Conservation (phyloP, 2,113 vertebrate species). For the Passer domesticus region DNA sequence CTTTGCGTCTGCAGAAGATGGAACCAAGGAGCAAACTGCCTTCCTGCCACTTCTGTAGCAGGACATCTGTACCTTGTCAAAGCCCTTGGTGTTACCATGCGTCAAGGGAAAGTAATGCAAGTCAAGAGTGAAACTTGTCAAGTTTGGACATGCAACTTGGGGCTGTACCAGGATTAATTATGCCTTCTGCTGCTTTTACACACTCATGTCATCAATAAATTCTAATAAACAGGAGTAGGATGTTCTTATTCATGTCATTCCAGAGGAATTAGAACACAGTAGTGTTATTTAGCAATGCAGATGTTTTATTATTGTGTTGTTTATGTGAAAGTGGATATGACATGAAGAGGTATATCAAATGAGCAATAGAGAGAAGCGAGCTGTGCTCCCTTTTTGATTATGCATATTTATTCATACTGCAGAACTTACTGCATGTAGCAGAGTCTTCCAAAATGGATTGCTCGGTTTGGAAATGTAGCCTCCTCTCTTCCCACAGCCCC, state of each 20-base stretch:
- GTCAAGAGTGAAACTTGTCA: constrained; percentile 65
- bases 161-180: constrained; percentile 72
- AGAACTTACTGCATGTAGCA: constrained; percentile 49
- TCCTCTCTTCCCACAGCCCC: neutral
- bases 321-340: constrained; percentile 74
- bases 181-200: constrained; percentile 69
- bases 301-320: constrained; percentile 75
- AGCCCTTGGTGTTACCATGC: neutral
- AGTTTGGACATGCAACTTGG: constrained; percentile 65
- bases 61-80: constrained; percentile 50
- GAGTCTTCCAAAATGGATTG: constrained; percentile 67
- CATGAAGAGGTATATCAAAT: constrained; percentile 71
- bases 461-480: constrained; percentile 50
- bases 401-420: constrained; percentile 74
- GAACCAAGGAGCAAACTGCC: neutral
- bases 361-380: constrained; percentile 63
- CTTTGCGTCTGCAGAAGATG: neutral
- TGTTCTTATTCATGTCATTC: constrained; percentile 73
- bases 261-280: constrained; percentile 76
- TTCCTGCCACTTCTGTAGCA: neutral
- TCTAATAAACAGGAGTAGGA: constrained; percentile 74
- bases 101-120: constrained; percentile 8
- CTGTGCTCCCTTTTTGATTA: constrained; percentile 69
- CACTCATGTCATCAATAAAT: constrained; percentile 71
- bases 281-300: constrained; percentile 75